Conservation (phyloP, 2,888 invertebrate genomes). For the Stenoptilia bipunctidactyla region DNA sequence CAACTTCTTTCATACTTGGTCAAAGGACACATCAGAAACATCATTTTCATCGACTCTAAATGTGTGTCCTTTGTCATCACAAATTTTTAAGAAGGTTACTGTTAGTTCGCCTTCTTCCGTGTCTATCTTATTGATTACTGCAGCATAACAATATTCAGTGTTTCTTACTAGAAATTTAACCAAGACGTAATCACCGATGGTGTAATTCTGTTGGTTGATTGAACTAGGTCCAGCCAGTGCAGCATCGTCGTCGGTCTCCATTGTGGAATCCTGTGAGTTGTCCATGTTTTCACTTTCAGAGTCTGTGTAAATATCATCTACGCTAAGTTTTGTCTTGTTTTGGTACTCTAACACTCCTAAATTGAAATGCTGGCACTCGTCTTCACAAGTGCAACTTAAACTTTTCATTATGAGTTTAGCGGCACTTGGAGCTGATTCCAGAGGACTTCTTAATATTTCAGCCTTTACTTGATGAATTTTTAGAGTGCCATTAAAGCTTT, state of each 20-base stretch:
- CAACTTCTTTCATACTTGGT: too few species aligned
- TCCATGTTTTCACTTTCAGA: neutral
- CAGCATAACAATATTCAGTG: slow-evolving; percentile 2
- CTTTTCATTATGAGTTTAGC: neutral
- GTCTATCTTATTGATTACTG: slow-evolving; percentile 3
- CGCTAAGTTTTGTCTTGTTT: slow-evolving; percentile 3
- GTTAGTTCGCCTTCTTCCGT: slow-evolving; percentile 5
- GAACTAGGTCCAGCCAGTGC: slow-evolving; percentile 3
- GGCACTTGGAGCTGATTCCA: too few species aligned
- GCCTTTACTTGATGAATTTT: neutral
- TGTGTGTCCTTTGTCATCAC: too few species aligned
- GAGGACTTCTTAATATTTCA: neutral
- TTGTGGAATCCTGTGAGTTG: too few species aligned
- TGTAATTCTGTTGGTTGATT: neutral
- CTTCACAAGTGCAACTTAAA: too few species aligned
- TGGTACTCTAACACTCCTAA: slow-evolving; percentile 5
- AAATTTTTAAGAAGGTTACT: slow-evolving; percentile 7
- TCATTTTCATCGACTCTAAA: too few species aligned
- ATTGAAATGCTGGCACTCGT: neutral
- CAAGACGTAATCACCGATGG: neutral
- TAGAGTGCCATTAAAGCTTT: slow-evolving; percentile 1
- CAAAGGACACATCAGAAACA: too few species aligned
- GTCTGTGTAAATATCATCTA: slow-evolving; percentile 8
- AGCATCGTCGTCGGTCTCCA: too few species aligned
- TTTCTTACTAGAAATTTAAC: slow-evolving; percentile 1